Percentiles rank a stretch among this genome's conserved stretches.
Evolutionary conservation across 2,113 vertebrate species (phyloP).

Genomic region (Oreochromis aureus): DNA sequence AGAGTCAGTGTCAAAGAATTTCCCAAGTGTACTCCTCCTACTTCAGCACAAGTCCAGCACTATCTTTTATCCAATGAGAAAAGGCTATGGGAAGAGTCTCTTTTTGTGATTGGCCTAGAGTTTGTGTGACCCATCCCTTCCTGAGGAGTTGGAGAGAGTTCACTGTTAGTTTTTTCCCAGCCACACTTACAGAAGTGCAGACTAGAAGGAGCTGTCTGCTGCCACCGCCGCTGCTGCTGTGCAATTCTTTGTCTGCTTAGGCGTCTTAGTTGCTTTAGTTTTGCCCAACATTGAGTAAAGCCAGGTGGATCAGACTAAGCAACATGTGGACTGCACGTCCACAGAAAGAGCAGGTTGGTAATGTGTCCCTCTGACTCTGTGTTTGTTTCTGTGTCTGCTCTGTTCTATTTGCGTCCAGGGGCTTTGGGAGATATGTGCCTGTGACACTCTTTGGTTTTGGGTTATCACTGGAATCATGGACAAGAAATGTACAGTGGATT

Average conservation of each 20-base stretch:
- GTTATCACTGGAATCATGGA: not conserved
- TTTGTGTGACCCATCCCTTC: constrained; percentile 16
- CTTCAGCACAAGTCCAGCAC: not conserved
- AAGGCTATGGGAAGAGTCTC: not conserved
- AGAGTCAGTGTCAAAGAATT: not conserved
- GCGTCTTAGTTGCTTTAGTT: not conserved
- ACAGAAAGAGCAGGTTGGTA: constrained; percentile 61
- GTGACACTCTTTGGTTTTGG: not conserved
- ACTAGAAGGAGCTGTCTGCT: not conserved
- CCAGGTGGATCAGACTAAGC: not conserved
- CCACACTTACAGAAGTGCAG: not conserved
- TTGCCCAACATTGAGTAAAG: not conserved
- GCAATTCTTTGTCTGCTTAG: not conserved
- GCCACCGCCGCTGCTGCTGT: not conserved
- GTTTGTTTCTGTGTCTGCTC: not conserved
- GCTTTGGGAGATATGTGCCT: not conserved
- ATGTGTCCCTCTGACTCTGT: not conserved
- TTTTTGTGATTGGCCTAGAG: constrained; percentile 36
- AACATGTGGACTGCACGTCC: constrained; percentile 52
- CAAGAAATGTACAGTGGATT: not conserved
- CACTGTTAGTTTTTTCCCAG: constrained; percentile 15
- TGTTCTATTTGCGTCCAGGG: constrained; percentile 34
- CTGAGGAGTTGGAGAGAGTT: constrained; percentile 52
- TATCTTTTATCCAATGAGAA: constrained; percentile 21
- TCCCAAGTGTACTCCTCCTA: constrained; percentile 25